Percentiles rank a stretch among this genome's conserved stretches.
These are phyloP conservation scores for Prionchulus punctatus DNA, from an alignment of 2,888 invertebrate species.

Conservation along the genomic window DNA sequence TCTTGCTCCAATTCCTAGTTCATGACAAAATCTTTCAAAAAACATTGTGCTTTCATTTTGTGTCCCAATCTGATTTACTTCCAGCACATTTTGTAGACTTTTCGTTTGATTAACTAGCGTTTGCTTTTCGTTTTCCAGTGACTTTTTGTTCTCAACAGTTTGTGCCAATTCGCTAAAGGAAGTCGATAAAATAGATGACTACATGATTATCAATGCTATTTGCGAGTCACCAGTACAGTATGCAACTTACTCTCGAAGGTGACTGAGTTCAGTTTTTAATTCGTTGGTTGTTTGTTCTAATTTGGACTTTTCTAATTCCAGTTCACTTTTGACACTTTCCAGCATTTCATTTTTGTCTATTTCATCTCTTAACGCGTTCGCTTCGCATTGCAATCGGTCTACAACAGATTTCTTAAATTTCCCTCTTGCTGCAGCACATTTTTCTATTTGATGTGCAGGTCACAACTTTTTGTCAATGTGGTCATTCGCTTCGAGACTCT, in stretches of 20 bases:
- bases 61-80: too few species aligned
- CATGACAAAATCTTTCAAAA: slow-evolving; percentile 11
- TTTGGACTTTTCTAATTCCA: slow-evolving; percentile 36
- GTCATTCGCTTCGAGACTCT: background rate
- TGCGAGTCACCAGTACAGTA: too few species aligned
- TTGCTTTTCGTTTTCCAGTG: slow-evolving; percentile 29
- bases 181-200: too few species aligned
- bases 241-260: slow-evolving; percentile 21
- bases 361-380: slow-evolving; percentile 32
- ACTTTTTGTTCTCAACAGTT: slow-evolving; percentile 31
- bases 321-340: slow-evolving; percentile 33
- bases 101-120: slow-evolving; percentile 24
- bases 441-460: background rate
- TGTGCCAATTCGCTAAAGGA: slow-evolving; percentile 35
- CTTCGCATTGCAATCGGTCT: slow-evolving; percentile 29
- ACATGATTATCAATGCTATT: too few species aligned
- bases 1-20: slow-evolving; percentile 34
- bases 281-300: slow-evolving; percentile 35
- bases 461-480: background rate
- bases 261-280: slow-evolving; percentile 34
- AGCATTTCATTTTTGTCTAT: slow-evolving; percentile 34
- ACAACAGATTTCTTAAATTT: too few species aligned
- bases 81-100: slow-evolving; percentile 17
- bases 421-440: background rate
- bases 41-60: background rate